Base-by-base conservation (phyloP, 1,140 invertebrate species). In the Drosophila parvula region DNA sequence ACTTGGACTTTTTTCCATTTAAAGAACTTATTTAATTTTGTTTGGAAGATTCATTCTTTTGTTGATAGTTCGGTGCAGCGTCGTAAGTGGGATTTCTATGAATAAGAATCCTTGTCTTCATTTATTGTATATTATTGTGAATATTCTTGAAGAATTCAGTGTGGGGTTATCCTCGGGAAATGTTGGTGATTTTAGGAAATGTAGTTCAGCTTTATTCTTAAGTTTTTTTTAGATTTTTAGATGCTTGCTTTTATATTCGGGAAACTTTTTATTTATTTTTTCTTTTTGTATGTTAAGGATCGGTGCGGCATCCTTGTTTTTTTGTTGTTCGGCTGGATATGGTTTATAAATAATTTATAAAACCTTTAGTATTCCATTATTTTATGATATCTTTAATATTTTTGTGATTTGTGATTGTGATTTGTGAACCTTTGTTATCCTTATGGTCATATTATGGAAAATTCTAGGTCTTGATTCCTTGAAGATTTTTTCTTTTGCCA, bases 41-140 rank as follows among this genome's bases (percentile, higher is more conserved):
- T 18, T 8, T 56, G 65, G 50, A 70, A 68, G 65, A 70, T 27
- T 16, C 27, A 10, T 47, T 57, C 34, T 61, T 48, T 64, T 64
- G 40, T 61, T 64, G 61, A 10, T n/a, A 40, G 28, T 32, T 60
- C 4, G 10, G 38, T 60, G 28, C 16, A 16, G 5, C 1, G 11
- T 60, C n/a, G 6, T 9, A 2, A 5, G 2, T 14, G 18, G 57
- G 12, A 6, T 22, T 28, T n/a, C 5, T 16, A 27, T 27, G 12
- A 18, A 34, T 2, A 2, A 2, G 3, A 45, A 14, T 60, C 5
- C 6, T 34, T 60, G 10, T 7, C 22, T 32, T 3, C 22, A 22
- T 22, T 22, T 22, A 22, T 22, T 22, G 22, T 22, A 22, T 22
- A 22, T 5, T 38, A 10, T 38, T 16, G 10, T 57, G 22, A 38